Base-by-base conservation (phyloP, 2,797 vertebrate genomes). In the Sandelia bainsii region DNA sequence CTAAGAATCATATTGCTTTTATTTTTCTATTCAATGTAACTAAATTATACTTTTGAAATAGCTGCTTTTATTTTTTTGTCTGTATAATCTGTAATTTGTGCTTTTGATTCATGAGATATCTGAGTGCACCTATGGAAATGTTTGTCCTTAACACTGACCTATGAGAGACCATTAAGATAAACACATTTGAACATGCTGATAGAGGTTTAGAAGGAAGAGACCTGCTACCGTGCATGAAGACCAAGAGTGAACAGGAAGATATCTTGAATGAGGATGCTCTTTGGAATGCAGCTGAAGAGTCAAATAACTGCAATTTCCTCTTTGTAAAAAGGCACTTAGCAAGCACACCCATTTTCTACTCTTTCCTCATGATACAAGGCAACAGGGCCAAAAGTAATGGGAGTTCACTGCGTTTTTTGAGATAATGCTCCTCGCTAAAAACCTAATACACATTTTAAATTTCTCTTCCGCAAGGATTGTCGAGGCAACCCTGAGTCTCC, bases 401-500 rank as follows among this genome's bases (percentile, higher is more conserved):
- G 71, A 80, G 82, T 89, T 93, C 83, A 84, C 83, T 88, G 89
- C 72, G 4, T 89, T 91, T 90, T 84, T 80, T 66, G 79, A 92
- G 89, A 93, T 95, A 94, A 93, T 90, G 62, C 81, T 82, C 54
- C 72, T 73, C 19, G 54, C 82, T 88, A 92, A 93, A 86, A 92
- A 87, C 83, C 72, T 79, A 85, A 90, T 83, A 72, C 82, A 86
- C 81, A 86, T 88, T 92, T 89, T 74, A 88, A 91, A 90, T 87
- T 88, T 89, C 68, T 85, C 82, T 71, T 92, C 82, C 46, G 70
- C 76, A 10, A 87, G 89, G 83, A 90, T 87, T 84, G 86, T 78
- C 48, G 75, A 90, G 88, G 87, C 90, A 90, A 90, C 74, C 81
- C 71, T 22, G 87, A 89, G 85, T 73, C 82, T 76, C 78, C 93